Base-by-base conservation (phyloP, 2,797 vertebrate genomes). In the Lagocephalus sceleratus region DNA sequence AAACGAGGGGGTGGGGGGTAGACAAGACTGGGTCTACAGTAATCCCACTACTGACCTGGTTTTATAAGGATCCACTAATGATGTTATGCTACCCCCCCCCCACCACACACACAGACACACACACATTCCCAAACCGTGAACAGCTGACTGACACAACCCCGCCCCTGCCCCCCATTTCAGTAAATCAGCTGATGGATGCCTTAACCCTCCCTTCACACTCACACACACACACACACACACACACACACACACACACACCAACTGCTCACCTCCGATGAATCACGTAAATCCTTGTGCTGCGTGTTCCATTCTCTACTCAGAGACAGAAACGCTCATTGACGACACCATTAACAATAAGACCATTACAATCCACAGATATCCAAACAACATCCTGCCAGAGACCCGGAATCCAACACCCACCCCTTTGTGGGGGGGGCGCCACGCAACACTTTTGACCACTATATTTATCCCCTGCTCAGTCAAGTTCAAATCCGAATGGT, bases 51-150 rank as follows among this genome's bases (percentile, higher is more conserved):
- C 54, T 54, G 62, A 78, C 84, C 90, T 88, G 78, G 72, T 84
- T 89, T 92, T 81, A 79, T 69, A 73, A 63, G 61, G 76, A 7
- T 86, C 62, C 20, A 63, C 69, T 86, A 90, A 88, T 81, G 69
- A 81, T 57, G 66, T 66, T 69, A 68, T 72, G 38, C 63, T 64
- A 64, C 63, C 63, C 76, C 60, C 71, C 65, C 77, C 73, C 74
- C 74, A 70, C 48, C 54, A 60, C 68, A 63, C 46, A 60, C 42
- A 44, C 41, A 61, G 47, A 49, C 43, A 16, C 53, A 44, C 8
- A 25, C 57, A 62, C 60, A 58, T 35, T 66, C 56, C 44, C 57
- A 59, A 69, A 63, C 47, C 63, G 41, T 54, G 79, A n/a, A n/a
- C 82, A 85, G 83, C 80, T 86, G 83, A 82, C 68, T 43, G 66